A percentile compares a stretch with the other conserved stretches of the same genome.
phyloP scores from a whole-genome alignment of 2,888 invertebrate species.

The Habroteleia sp. region DNA sequence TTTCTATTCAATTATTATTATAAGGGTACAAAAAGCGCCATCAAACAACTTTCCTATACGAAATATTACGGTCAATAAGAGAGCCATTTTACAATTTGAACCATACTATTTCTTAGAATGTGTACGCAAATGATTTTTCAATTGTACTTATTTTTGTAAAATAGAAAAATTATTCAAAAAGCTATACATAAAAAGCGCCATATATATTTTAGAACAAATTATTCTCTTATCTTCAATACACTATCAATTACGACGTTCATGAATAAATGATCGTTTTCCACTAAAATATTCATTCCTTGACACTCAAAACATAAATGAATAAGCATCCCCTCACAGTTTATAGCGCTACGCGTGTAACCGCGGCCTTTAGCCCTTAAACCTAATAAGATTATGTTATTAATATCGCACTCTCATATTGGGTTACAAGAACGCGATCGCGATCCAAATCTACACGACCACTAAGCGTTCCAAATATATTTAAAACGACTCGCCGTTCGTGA shows the following conservation, averaged over 20 bases:
- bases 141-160: no score
- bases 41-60: no score
- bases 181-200: no score
- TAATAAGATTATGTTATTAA: constrained; percentile 61
- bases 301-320: constrained; percentile 40
- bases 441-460: constrained; percentile 33
- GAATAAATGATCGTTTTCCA: constrained; percentile 26
- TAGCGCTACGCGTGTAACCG: constrained; percentile 27
- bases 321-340: constrained; percentile 27
- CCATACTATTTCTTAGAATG: no score
- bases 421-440: constrained; percentile 44
- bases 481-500: constrained; percentile 43
- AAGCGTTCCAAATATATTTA: constrained; percentile 26
- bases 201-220: no score
- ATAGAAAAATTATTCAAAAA: no score
- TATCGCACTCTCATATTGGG: constrained; percentile 41
- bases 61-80: no score
- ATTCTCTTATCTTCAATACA: no score
- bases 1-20: no score
- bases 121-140: no score
- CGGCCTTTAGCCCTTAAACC: constrained; percentile 41
- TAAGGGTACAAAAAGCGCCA: no score
- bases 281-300: constrained; percentile 31
- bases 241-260: constrained; percentile 14
- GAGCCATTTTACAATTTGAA: no score